Percentiles rank a stretch among this genome's conserved stretches.
Evolutionary conservation across 1,140 invertebrate genomes (phyloP).

Genomic region (Cydia strobilella): DNA sequence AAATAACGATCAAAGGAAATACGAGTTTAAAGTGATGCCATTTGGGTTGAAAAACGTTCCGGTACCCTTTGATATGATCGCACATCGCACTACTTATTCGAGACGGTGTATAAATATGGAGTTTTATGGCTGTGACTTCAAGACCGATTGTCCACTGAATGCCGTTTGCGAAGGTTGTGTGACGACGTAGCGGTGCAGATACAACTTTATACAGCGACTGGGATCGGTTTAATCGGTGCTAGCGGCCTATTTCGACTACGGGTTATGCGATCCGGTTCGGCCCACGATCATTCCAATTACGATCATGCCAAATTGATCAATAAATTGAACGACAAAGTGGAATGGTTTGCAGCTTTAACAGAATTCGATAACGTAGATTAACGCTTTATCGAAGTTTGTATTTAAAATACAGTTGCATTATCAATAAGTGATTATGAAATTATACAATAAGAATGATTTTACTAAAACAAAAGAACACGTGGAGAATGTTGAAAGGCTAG

Average conservation of each 20-base stretch:
- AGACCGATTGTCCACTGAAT: slow-evolving; percentile 45
- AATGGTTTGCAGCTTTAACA: not conserved
- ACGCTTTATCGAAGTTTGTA: not conserved
- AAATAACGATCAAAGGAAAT: slow-evolving; percentile 39
- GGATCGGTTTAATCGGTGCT: slow-evolving; percentile 35
- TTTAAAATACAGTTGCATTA: slow-evolving; percentile 1
- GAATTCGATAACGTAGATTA: slow-evolving; percentile 1
- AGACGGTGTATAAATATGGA: slow-evolving; percentile 50
- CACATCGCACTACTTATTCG: slow-evolving; percentile 54
- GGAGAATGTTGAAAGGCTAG: slow-evolving; percentile 48
- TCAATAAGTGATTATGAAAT: slow-evolving; percentile 42
- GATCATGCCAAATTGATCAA: slow-evolving; percentile 33
- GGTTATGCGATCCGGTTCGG: slow-evolving; percentile 36
- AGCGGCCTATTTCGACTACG: slow-evolving; percentile 37
- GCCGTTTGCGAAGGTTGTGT: slow-evolving; percentile 41
- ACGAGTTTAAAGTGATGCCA: slow-evolving; percentile 39
- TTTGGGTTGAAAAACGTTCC: slow-evolving; percentile 45
- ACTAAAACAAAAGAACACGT: slow-evolving; percentile 52
- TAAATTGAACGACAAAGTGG: slow-evolving; percentile 34
- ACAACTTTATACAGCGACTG: slow-evolving; percentile 45
- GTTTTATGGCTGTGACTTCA: slow-evolving; percentile 48
- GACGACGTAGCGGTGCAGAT: slow-evolving; percentile 40
- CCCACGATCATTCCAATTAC: slow-evolving; percentile 42
- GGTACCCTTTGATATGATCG: slow-evolving; percentile 44
- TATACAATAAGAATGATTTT: slow-evolving; percentile 39